These are phyloP conservation scores for Anthopleura xanthogrammica DNA, from an alignment of 92 coral and sea anemone species.

Conservation along the genomic window DNA sequence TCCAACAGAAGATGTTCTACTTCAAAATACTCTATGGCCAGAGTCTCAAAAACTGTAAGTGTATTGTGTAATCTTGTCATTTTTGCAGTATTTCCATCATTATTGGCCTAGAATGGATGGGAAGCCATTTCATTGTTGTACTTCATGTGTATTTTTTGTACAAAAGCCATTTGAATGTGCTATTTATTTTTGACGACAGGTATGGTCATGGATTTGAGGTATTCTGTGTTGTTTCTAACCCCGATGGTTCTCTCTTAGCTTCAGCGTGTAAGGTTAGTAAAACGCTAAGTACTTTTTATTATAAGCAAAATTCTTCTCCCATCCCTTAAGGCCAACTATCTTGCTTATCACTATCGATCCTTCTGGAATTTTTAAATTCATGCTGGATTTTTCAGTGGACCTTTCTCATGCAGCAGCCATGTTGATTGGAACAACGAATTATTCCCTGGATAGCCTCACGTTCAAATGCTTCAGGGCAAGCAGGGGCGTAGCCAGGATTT, in stretches of 20 bases:
- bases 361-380: too few relatives aligned
- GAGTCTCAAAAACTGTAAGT: conserved; percentile 99
- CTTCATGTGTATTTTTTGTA: too few relatives aligned
- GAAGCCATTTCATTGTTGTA: too few relatives aligned
- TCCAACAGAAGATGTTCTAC: conserved; percentile 84
- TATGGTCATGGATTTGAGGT: conserved; percentile 98
- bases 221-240: conserved; percentile 79
- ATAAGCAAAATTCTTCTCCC: too few relatives aligned
- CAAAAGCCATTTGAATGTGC: neutral
- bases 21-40: conserved; percentile 96
- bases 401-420: too few relatives aligned
- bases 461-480: neutral
- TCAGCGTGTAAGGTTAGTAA: conserved; percentile 85
- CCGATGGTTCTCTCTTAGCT: conserved; percentile 75
- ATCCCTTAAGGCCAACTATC: too few relatives aligned
- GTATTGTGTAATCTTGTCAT: neutral
- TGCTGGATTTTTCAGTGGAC: too few relatives aligned
- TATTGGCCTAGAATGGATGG: too few relatives aligned
- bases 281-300: neutral
- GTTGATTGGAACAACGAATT: too few relatives aligned
- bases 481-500: too few relatives aligned
- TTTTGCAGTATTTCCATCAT: neutral
- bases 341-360: too few relatives aligned
- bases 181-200: conserved; percentile 25
- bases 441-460: too few relatives aligned